These are phyloP conservation scores for Chymomyza caudatula DNA, from an alignment of 2,888 invertebrate genomes.

Conservation along the genomic window DNA sequence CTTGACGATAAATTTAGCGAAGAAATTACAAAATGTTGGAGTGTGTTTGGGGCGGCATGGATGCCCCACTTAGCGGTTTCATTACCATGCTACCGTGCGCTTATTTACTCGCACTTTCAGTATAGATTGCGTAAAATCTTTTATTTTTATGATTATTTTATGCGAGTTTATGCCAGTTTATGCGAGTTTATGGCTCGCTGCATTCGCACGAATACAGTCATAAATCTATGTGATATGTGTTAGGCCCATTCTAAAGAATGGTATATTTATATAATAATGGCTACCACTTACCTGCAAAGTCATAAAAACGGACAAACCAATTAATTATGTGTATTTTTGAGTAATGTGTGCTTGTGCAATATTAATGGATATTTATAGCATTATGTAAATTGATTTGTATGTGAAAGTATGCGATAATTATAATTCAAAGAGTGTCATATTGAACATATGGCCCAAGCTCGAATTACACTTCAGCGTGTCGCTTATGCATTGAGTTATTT, in stretches of 20 bases:
- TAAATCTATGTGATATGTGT: constrained; percentile 43
- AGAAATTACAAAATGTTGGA: constrained; percentile 25
- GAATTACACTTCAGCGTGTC: neutral
- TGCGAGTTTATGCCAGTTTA: constrained; percentile 50
- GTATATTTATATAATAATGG: neutral
- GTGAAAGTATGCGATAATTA: constrained; percentile 25
- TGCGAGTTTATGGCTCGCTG: constrained; percentile 52
- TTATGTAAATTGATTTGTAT: constrained; percentile 21
- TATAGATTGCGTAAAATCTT: constrained; percentile 57
- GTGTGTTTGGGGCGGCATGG: constrained; percentile 37
- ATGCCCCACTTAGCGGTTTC: constrained; percentile 60
- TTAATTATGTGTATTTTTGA: constrained; percentile 11
- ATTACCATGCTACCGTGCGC: constrained; percentile 29
- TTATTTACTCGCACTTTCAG: constrained; percentile 35
- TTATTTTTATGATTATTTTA: constrained; percentile 67
- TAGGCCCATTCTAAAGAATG: constrained; percentile 6
- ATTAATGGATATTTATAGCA: neutral
- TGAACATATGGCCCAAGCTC: neutral
- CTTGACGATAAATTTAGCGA: constrained; percentile 39
- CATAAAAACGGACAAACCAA: constrained; percentile 13
- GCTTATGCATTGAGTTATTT: neutral
- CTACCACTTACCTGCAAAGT: constrained; percentile 16
- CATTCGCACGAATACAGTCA: constrained; percentile 7
- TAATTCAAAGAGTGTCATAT: constrained; percentile 17
- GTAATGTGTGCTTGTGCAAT: neutral